Evolutionary conservation across 2,888 invertebrate species (phyloP).

Genomic region (Xestia xanthographa): DNA sequence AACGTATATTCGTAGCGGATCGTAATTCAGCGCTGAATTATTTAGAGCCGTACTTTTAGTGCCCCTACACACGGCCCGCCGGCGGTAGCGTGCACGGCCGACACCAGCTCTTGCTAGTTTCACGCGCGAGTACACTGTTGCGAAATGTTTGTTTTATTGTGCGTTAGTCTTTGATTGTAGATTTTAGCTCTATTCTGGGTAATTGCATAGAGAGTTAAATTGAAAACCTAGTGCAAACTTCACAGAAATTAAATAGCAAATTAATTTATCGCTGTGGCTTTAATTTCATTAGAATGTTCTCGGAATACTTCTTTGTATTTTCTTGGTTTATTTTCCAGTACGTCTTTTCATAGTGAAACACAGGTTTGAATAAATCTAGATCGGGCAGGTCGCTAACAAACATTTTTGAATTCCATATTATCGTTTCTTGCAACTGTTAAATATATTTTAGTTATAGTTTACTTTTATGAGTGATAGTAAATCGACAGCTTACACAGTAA

Average conservation of each 20-base stretch:
- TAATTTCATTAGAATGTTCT: not conserved
- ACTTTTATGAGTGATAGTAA: not conserved
- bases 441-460: no score
- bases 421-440: no score
- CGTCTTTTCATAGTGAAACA: no score
- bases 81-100: not conserved
- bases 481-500: conserved; percentile 11
- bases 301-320: not conserved
- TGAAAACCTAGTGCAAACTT: not conserved
- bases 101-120: not conserved
- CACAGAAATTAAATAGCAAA: not conserved
- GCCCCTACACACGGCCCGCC: conserved; percentile 18
- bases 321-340: not conserved
- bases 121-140: conserved; percentile 3
- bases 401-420: no score
- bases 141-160: not conserved
- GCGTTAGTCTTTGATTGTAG: not conserved
- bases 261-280: not conserved
- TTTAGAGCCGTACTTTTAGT: conserved; percentile 52
- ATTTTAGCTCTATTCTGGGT: not conserved
- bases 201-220: not conserved
- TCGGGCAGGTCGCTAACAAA: no score
- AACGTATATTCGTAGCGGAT: conserved; percentile 48
- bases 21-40: conserved; percentile 63
- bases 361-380: no score